Evolutionary conservation across 2,888 invertebrate species (phyloP).

Genomic region (Brachycybe producta): DNA sequence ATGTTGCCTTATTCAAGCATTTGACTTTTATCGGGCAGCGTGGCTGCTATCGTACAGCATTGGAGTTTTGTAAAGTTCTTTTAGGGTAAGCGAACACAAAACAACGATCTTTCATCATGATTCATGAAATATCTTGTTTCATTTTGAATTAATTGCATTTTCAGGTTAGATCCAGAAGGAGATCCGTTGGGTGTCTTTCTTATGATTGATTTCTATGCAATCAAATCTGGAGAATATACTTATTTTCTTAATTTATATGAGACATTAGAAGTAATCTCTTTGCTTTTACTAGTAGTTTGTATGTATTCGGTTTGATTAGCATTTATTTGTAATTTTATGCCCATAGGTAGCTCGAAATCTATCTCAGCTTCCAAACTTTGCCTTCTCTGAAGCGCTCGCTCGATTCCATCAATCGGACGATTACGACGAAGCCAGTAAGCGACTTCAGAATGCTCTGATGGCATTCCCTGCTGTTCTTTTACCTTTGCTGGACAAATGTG

Average conservation of each 20-base stretch:
- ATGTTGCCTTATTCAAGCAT: constrained; percentile 67
- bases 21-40: constrained; percentile 60
- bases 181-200: constrained; percentile 66
- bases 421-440: constrained; percentile 37
- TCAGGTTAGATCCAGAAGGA: constrained; percentile 53
- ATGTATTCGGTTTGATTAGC: not conserved
- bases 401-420: constrained; percentile 42
- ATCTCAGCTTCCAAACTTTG: constrained; percentile 73
- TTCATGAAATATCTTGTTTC: not conserved
- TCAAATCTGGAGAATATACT: constrained; percentile 54
- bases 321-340: constrained; percentile 3
- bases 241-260: constrained; percentile 48
- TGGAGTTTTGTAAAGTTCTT: constrained; percentile 74
- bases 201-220: constrained; percentile 67
- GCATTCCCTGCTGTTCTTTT: constrained; percentile 68
- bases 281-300: not conserved
- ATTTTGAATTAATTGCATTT: constrained; percentile 1
- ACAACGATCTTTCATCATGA: not conserved
- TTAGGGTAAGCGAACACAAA: constrained; percentile 35
- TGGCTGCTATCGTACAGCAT: constrained; percentile 71
- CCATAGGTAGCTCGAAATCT: constrained; percentile 46
- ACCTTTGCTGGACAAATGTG: constrained; percentile 60
- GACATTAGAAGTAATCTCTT: constrained; percentile 40
- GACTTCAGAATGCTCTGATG: constrained; percentile 60
- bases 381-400: constrained; percentile 65